These are phyloP conservation scores for Dendrolimus pini DNA, from an alignment of 2,888 invertebrate species.

Conservation along the genomic window DNA sequence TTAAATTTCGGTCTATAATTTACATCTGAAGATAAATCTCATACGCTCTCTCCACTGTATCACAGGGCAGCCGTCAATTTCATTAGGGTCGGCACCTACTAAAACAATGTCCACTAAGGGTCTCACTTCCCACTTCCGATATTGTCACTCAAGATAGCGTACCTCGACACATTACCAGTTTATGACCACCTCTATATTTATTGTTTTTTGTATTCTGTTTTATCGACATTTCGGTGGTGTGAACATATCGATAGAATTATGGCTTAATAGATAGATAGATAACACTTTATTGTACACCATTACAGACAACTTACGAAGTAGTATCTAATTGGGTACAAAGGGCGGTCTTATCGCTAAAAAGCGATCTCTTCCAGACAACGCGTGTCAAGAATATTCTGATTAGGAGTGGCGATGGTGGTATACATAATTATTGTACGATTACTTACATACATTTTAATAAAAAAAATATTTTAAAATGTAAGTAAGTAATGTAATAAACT, in stretches of 20 bases:
- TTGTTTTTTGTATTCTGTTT: constrained; percentile 18
- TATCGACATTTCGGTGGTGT: constrained; percentile 1
- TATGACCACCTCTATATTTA: constrained; percentile 27
- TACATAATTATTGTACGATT: too few species aligned
- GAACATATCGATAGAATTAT: neutral
- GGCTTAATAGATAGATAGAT: neutral
- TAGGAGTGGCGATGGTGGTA: too few species aligned
- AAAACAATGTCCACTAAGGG: constrained; percentile 38
- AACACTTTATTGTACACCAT: too few species aligned
- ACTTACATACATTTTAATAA: too few species aligned
- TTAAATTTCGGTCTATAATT: too few species aligned
- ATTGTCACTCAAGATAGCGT: constrained; percentile 46
- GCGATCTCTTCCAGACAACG: too few species aligned
- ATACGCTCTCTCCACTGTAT: constrained; percentile 10
- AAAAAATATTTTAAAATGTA: too few species aligned
- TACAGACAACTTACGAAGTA: too few species aligned
- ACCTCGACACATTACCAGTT: constrained; percentile 24
- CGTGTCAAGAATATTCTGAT: too few species aligned
- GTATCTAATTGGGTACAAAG: too few species aligned
- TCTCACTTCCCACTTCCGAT: constrained; percentile 29
- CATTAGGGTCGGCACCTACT: constrained; percentile 54
- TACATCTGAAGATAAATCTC: constrained; percentile 15
- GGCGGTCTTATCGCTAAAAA: too few species aligned
- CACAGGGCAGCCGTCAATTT: constrained; percentile 41
- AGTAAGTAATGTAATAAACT: too few species aligned